Evolutionary conservation across 2,797 vertebrate species (phyloP).

Genomic region (Rhynchotus rufescens): DNA sequence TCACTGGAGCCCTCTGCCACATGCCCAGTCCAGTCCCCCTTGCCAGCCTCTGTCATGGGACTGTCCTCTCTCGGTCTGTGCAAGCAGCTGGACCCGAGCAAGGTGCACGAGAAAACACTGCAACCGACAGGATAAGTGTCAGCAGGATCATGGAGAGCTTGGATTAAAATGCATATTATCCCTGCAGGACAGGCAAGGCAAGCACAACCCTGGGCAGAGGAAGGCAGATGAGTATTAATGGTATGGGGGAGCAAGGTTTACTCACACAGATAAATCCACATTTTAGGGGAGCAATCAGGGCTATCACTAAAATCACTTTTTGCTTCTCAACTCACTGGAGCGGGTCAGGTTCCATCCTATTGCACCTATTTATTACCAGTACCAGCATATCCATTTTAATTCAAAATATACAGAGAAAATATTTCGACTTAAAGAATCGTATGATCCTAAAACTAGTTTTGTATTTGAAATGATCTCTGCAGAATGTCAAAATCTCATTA

Average conservation of each 20-base stretch:
- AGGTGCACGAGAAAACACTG: not conserved
- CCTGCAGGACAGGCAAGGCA: not conserved
- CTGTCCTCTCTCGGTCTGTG: not conserved
- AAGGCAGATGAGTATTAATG: not conserved
- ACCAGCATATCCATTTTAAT: not conserved
- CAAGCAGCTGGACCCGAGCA: not conserved
- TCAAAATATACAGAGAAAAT: not conserved
- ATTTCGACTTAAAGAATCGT: not conserved
- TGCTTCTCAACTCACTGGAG: not conserved
- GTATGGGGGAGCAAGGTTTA: not conserved
- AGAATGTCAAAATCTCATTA: not conserved
- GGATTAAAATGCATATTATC: not conserved
- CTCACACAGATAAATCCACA: not conserved
- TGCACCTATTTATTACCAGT: not conserved
- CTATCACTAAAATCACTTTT: not conserved
- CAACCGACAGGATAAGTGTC: not conserved
- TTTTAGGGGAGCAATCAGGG: not conserved
- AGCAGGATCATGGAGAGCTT: not conserved
- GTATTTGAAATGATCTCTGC: not conserved
- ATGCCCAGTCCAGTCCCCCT: fast-evolving
- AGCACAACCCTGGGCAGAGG: not conserved
- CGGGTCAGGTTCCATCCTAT: not conserved
- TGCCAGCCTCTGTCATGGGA: not conserved
- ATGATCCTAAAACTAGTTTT: not conserved
- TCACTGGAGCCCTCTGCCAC: not conserved